Percentiles rank a stretch among this genome's conserved stretches.
These are phyloP conservation scores for Sylvia atricapilla DNA, from an alignment of 2,113 vertebrate species.

Conservation along the genomic window DNA sequence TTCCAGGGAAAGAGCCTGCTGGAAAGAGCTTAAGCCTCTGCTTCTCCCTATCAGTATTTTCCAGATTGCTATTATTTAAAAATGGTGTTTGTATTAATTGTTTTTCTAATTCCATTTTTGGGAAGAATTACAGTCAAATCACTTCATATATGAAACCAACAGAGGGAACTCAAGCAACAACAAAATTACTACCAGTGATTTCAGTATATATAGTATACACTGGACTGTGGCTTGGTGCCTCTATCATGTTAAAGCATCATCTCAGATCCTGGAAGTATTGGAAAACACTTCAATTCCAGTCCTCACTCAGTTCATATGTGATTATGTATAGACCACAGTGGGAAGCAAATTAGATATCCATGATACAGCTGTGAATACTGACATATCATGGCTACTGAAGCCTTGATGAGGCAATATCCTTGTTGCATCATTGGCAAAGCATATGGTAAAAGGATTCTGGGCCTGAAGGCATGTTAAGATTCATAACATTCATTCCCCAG, in stretches of 20 bases:
- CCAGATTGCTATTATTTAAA: background rate
- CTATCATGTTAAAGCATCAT: background rate
- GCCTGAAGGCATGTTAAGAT: background rate
- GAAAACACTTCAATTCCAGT: background rate
- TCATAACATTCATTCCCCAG: background rate
- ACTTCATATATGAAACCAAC: background rate
- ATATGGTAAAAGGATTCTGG: background rate
- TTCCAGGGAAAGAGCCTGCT: background rate
- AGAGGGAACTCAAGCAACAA: background rate
- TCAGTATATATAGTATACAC: background rate
- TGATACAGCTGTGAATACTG: background rate
- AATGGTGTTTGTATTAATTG: background rate
- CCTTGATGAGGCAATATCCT: background rate
- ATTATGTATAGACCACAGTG: background rate
- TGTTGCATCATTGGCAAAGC: background rate
- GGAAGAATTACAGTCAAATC: background rate
- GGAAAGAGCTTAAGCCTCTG: background rate
- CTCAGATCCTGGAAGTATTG: background rate
- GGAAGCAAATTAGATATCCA: background rate
- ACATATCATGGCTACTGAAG: background rate
- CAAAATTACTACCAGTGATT: background rate
- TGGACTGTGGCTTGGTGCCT: background rate
- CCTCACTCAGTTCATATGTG: background rate
- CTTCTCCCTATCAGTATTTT: background rate
- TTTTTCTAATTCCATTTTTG: background rate